Conservation (phyloP, 1,140 invertebrate species). For the Brachionus rubens region DNA sequence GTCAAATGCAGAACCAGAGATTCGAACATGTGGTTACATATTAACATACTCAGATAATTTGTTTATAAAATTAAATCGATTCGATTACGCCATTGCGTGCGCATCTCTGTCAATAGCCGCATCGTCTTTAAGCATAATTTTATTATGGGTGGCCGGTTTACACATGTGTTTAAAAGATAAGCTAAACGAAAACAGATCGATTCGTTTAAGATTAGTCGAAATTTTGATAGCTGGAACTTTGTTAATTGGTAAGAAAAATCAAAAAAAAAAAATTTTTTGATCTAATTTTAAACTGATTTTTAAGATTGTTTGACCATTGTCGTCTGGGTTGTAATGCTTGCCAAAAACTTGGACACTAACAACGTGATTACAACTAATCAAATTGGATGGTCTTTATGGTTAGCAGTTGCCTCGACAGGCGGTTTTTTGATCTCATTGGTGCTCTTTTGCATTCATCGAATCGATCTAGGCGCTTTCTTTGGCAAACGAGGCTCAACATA, state of each 20-base stretch:
- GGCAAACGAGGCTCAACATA: neutral
- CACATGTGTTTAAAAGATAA: constrained; percentile 21
- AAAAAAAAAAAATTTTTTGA: neutral
- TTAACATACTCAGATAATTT: constrained; percentile 17
- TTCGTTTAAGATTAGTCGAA: constrained; percentile 1
- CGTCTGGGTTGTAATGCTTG: constrained; percentile 44
- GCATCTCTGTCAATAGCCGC: constrained; percentile 32
- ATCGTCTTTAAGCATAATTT: constrained; percentile 4
- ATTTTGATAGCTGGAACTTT: constrained; percentile 39
- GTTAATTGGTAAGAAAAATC: neutral
- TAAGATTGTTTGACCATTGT: constrained; percentile 32
- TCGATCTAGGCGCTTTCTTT: constrained; percentile 37
- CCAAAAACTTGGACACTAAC: constrained; percentile 18
- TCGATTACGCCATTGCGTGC: constrained; percentile 34
- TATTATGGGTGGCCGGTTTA: neutral
- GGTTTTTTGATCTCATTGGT: constrained; percentile 40
- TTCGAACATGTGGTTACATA: constrained; percentile 25
- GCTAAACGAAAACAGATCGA: neutral
- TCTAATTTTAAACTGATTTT: neutral
- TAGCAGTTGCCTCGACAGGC: constrained; percentile 32
- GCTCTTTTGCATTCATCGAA: constrained; percentile 24
- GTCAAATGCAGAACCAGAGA: neutral
- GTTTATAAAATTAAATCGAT: constrained; percentile 3
- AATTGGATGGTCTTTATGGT: constrained; percentile 44
- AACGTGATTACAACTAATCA: constrained; percentile 5